Percentiles rank a stretch among this genome's conserved stretches.
Conservation (phyloP, 2,888 invertebrate species). For the Cephus nigrinus region DNA sequence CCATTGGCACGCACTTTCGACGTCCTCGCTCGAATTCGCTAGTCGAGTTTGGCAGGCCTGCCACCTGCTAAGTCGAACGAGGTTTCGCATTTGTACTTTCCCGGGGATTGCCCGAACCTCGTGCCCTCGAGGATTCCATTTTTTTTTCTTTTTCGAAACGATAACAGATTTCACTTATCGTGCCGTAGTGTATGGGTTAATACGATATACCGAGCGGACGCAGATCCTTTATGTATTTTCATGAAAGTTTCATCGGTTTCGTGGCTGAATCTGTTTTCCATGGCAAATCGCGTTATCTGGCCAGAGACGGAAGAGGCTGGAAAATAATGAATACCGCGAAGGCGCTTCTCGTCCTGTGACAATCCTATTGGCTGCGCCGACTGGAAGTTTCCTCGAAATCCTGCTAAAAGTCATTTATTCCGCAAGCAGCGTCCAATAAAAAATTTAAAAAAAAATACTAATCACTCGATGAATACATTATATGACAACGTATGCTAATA, state of each 20-base stretch:
- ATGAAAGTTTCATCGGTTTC: background rate
- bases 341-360: no score
- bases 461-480: background rate
- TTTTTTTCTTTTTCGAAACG: background rate
- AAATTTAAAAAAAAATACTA: background rate
- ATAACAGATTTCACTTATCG: background rate
- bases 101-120: background rate
- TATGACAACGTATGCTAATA: background rate
- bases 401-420: background rate
- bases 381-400: no score
- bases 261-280: background rate
- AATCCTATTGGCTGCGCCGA: no score
- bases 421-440: background rate
- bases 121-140: slow-evolving; percentile 1
- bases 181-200: background rate
- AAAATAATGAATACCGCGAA: background rate
- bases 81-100: background rate
- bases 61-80: background rate
- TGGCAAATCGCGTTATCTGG: background rate
- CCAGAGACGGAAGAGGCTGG: background rate
- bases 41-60: background rate
- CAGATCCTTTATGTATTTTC: background rate
- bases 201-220: background rate
- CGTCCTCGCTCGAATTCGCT: background rate
- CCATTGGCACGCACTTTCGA: background rate